Conservation (phyloP, 2,797 vertebrate genomes). For the Gymnoscopelus microlampas region DNA sequence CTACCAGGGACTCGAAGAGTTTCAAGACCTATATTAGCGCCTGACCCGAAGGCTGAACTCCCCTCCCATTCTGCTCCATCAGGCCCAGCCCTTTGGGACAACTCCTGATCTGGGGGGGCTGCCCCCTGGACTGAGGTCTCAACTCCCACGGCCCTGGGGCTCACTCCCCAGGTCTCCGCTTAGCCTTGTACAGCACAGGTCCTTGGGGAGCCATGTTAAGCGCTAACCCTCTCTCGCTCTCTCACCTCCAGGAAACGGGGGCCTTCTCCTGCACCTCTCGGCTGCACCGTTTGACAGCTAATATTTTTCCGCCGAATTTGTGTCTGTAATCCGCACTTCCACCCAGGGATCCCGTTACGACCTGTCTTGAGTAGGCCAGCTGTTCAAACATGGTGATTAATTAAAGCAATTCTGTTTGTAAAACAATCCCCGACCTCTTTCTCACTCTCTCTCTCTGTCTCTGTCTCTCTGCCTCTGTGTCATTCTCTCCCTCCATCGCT, state of each 20-base stretch:
- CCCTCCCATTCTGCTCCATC: slow-evolving; percentile 35
- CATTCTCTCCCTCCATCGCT: slow-evolving; percentile 50
- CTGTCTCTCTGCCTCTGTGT: slow-evolving; percentile 50
- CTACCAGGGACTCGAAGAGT: slow-evolving; percentile 68
- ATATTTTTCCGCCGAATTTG: slow-evolving; percentile 82
- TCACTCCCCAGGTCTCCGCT: slow-evolving; percentile 25
- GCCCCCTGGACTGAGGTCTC: slow-evolving; percentile 50
- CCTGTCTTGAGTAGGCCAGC: slow-evolving; percentile 87
- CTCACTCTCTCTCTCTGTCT: slow-evolving; percentile 13
- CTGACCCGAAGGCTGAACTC: slow-evolving; percentile 69
- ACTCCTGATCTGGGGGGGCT: slow-evolving; percentile 45
- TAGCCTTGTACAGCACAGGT: slow-evolving; percentile 50
- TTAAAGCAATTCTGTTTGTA: slow-evolving; percentile 98
- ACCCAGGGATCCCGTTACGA: slow-evolving; percentile 83
- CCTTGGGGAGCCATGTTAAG: slow-evolving; percentile 65
- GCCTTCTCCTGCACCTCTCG: slow-evolving; percentile 74
- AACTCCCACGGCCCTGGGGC: slow-evolving; percentile 2
- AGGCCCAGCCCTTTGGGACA: slow-evolving; percentile 52
- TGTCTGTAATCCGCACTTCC: slow-evolving; percentile 83
- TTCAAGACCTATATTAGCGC: slow-evolving; percentile 59
- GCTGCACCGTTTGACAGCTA: slow-evolving; percentile 80
- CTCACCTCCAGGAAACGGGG: slow-evolving; percentile 78
- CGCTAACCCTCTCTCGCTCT: slow-evolving; percentile 56
- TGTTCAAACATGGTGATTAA: slow-evolving; percentile 99
- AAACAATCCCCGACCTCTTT: slow-evolving; percentile 83